Evolutionary conservation across 2,888 invertebrate genomes (phyloP).

Genomic region (Drosophila emarginata): DNA sequence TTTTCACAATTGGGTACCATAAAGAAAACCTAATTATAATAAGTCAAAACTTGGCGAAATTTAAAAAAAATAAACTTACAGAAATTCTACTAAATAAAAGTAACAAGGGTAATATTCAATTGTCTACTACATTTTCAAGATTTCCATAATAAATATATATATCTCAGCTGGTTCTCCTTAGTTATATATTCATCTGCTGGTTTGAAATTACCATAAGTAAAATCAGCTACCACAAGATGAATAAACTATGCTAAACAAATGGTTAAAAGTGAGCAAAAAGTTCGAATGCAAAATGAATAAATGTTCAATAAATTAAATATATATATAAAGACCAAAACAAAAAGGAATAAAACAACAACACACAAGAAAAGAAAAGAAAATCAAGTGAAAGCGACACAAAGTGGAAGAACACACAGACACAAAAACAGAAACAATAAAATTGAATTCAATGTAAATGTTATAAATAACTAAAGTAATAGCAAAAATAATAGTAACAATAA

Average conservation of each 20-base stretch:
- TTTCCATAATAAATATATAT: too few relatives aligned
- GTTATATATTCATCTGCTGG: conserved; percentile 60
- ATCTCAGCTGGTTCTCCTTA: too few relatives aligned
- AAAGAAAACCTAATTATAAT: too few relatives aligned
- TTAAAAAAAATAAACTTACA: too few relatives aligned
- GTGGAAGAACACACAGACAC: not conserved
- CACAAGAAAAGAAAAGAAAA: conserved; percentile 8
- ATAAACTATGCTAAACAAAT: conserved; percentile 9
- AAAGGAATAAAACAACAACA: conserved; percentile 7
- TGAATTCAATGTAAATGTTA: conserved; percentile 74
- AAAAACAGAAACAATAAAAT: conserved; percentile 48
- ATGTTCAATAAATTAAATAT: conserved; percentile 58
- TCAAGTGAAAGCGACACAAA: not conserved
- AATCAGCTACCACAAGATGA: conserved; percentile 29
- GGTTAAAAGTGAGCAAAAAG: conserved; percentile 27
- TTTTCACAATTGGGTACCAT: too few relatives aligned
- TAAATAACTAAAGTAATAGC: conserved; percentile 65
- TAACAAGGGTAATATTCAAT: too few relatives aligned
- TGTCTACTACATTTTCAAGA: too few relatives aligned
- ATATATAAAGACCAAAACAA: conserved; percentile 20
- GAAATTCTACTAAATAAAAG: too few relatives aligned
- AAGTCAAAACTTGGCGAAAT: too few relatives aligned
- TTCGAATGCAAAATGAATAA: conserved; percentile 70
- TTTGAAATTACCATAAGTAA: conserved; percentile 52
- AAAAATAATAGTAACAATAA: conserved; percentile 34